These are phyloP conservation scores for Tonatia bakeri DNA, from an alignment of 2,113 vertebrate genomes.

Conservation along the genomic window DNA sequence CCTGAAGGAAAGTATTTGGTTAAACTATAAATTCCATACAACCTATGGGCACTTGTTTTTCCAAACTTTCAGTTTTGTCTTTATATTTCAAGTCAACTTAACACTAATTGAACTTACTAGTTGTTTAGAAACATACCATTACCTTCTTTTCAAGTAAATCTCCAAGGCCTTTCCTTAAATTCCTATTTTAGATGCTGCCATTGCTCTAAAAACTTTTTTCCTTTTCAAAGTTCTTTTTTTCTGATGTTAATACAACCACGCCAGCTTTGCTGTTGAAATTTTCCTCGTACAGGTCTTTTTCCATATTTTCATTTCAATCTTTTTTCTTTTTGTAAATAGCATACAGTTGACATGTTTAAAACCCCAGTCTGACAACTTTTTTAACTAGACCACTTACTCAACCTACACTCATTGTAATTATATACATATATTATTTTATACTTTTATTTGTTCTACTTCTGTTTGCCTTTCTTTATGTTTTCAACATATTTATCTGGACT, in stretches of 20 bases:
- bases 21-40: conserved; percentile 27
- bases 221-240: not conserved
- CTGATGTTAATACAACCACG: not conserved
- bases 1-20: conserved; percentile 23
- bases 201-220: not conserved
- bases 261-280: not conserved
- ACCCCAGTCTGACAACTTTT: not conserved
- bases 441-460: not conserved
- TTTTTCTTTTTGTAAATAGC: conserved; percentile 19
- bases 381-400: not conserved
- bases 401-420: not conserved
- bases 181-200: conserved; percentile 31
- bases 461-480: not conserved
- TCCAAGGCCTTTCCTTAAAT: conserved; percentile 35
- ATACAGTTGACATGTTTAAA: not conserved
- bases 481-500: not conserved
- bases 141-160: conserved; percentile 39
- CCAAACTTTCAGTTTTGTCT: not conserved
- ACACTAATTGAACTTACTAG: not conserved
- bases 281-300: not conserved
- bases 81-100: conserved; percentile 41
- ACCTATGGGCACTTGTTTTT: not conserved
- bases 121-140: not conserved
- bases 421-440: not conserved
- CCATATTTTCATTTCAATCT: not conserved